phyloP scores from a whole-genome alignment of 2,797 vertebrate genomes.

The Heteromormyrus szaboi region DNA sequence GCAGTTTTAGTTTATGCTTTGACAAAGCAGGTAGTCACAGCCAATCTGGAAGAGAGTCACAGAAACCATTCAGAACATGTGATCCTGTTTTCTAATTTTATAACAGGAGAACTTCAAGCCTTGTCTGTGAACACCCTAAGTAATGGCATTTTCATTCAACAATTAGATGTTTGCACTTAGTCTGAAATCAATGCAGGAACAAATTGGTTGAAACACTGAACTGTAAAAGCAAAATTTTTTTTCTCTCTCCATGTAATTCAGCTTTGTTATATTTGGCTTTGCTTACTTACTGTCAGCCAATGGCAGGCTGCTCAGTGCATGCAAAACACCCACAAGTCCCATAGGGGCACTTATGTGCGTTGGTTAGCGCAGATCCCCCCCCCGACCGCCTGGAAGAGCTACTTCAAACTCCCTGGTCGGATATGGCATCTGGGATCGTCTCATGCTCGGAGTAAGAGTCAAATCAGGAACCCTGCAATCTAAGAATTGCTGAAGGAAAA shows the following conservation, averaged over 20 bases:
- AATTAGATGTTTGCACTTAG: background rate
- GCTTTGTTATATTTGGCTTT: background rate
- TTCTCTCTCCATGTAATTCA: background rate
- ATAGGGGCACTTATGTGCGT: background rate
- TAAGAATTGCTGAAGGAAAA: background rate
- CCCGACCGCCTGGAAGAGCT: background rate
- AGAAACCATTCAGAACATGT: background rate
- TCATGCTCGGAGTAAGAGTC: background rate
- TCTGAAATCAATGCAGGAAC: background rate
- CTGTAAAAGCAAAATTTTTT: background rate
- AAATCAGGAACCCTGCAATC: background rate
- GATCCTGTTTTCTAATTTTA: background rate
- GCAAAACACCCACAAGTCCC: background rate
- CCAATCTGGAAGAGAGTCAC: background rate
- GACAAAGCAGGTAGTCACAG: background rate
- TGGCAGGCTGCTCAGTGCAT: background rate
- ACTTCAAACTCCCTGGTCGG: background rate
- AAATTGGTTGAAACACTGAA: background rate
- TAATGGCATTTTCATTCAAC: background rate
- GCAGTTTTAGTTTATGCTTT: background rate
- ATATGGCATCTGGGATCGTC: background rate
- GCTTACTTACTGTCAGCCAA: background rate
- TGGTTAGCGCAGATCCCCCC: background rate
- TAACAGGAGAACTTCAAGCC: background rate
- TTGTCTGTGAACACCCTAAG: background rate